Conservation (phyloP, 2,797 vertebrate genomes). For the Echeneis naucrates region DNA sequence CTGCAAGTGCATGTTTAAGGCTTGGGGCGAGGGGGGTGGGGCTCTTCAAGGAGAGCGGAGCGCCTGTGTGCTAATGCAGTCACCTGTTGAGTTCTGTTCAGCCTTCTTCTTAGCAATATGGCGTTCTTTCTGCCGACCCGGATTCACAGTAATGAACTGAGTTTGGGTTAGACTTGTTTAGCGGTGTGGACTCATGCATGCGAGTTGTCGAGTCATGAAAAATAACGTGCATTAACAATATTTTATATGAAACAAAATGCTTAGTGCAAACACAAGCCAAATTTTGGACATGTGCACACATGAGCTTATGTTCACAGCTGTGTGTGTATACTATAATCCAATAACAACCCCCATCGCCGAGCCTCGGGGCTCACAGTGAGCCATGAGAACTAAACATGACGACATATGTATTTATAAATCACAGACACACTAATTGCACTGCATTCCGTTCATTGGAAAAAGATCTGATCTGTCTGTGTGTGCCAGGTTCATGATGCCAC, state of each 20-base stretch:
- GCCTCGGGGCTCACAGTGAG: slow-evolving; percentile 39
- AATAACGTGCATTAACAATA: neutral
- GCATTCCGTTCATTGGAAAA: slow-evolving; percentile 48
- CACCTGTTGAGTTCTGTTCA: slow-evolving; percentile 69
- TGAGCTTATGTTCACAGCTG: slow-evolving; percentile 40
- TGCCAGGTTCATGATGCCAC: slow-evolving; percentile 26
- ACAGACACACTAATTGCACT: slow-evolving; percentile 58
- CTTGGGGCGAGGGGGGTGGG: neutral
- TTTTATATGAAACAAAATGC: neutral
- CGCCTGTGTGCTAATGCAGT: slow-evolving; percentile 44
- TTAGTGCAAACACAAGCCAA: neutral
- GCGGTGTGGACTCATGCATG: neutral
- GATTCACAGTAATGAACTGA: slow-evolving; percentile 37
- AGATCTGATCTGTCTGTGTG: slow-evolving; percentile 27
- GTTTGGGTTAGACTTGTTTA: slow-evolving; percentile 11
- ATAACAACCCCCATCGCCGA: slow-evolving; percentile 27
- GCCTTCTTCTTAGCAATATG: slow-evolving; percentile 33
- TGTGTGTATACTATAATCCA: slow-evolving; percentile 33
- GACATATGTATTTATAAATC: slow-evolving; percentile 67
- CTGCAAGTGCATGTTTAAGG: slow-evolving; percentile 14
- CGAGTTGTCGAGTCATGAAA: no score
- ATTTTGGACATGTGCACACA: neutral
- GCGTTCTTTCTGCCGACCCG: slow-evolving; percentile 46
- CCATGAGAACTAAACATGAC: slow-evolving; percentile 50
- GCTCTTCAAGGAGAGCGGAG: slow-evolving; percentile 11